Evolutionary conservation across 2,113 vertebrate species (phyloP), one percentile per base, ranked within the genome.

Genomic region (Semnornis frantzii): DNA sequence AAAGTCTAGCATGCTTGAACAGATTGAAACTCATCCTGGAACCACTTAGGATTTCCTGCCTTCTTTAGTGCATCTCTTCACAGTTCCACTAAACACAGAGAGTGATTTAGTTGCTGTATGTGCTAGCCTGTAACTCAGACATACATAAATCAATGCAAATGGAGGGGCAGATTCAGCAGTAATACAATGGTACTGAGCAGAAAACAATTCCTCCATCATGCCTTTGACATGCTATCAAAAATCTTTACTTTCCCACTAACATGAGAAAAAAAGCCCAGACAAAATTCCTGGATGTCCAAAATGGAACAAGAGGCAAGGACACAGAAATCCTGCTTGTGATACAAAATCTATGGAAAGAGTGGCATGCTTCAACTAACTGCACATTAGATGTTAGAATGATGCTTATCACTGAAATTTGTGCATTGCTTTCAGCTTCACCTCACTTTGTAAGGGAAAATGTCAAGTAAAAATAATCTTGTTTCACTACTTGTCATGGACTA

Each of bases 401-500:
- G 15, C 18, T 70, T n/a, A 58, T 48, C 70, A 72, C 82, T 62
- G 63, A 64, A 74, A 71, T 42, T 65, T 65, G 58, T 64, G n/a
- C 66, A 75, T 33, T 58, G 58, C 8, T 63, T 96, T 21, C 80
- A 23, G 80, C 87, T 52, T 7, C 85, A 83, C 89, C 94, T 91
- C 78, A 52, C 90, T 95, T 89, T 90, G 68, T 74, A 90, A 88
- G 79, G 81, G 55, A 92, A 87, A 92, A 73, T 65, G 59, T 52
- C 59, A 94, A 62, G 64, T 76, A 88, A 94, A 86, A 95, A 90
- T 10, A 69, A 92, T 23, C 82, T 60, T 71, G 23, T 79, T 91
- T 90, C 65, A 92, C 73, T 86, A 52, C 87, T 78, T 95, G 87
- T 96, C 94, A 89, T 15, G 75, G 64, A 46, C 54, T 87, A 57